Conservation (phyloP, 1,140 invertebrate genomes). For the Macrobrachium nipponense region DNA sequence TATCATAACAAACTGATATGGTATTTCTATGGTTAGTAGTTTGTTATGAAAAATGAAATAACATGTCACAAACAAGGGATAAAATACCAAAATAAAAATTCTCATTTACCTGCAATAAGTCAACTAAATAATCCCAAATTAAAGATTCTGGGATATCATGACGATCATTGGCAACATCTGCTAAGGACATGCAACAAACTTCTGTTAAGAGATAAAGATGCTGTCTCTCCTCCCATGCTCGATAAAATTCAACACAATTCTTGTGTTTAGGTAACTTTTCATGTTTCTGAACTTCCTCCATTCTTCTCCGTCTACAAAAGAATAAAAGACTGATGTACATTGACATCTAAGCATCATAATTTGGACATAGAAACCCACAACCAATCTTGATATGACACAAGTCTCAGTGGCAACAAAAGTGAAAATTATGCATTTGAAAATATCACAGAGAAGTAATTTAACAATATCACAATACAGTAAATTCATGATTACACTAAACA, state of each 20-base stretch:
- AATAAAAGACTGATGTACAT: not conserved
- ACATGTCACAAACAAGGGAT: no score
- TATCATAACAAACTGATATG: no score
- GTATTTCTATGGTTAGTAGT: no score
- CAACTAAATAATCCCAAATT: slow-evolving; percentile 73
- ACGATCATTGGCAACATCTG: slow-evolving; percentile 66
- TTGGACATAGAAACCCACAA: not conserved
- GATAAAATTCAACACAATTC: slow-evolving; percentile 77
- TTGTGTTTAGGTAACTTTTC: slow-evolving; percentile 77
- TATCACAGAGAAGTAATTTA: no score
- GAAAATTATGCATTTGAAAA: no score
- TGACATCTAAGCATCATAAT: slow-evolving; percentile 14
- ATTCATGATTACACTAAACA: no score
- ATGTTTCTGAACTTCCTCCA: slow-evolving; percentile 80
- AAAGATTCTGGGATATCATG: slow-evolving; percentile 71
- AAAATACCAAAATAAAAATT: slow-evolving; percentile 11
- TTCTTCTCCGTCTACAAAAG: slow-evolving; percentile 70
- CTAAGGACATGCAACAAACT: slow-evolving; percentile 73
- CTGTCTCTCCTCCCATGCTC: slow-evolving; percentile 81
- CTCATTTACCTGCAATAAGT: slow-evolving; percentile 70
- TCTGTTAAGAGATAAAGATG: slow-evolving; percentile 81
- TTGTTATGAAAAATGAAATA: no score
- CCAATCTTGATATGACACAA: no score
- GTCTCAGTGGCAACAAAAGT: no score
- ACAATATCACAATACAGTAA: no score